Conservation (phyloP, 2,888 invertebrate genomes). For the Boloria euphrosyne region DNA sequence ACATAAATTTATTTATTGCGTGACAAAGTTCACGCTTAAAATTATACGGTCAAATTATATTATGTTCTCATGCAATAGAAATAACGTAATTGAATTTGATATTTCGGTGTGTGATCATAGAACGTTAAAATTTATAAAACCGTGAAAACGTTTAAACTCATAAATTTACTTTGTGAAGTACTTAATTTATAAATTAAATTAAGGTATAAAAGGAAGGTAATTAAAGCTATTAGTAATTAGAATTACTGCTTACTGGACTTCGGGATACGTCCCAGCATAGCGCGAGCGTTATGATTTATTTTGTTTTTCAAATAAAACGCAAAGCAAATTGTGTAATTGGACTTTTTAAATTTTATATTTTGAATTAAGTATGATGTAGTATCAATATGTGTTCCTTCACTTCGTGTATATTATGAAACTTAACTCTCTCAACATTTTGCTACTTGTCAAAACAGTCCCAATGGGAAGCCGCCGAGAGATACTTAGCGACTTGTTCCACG, state of each 20-base stretch:
- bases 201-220: no score
- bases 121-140: no score
- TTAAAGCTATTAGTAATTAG: no score
- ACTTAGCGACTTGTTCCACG: slow-evolving; percentile 49
- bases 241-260: no score
- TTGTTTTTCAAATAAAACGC: no score
- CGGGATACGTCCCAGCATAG: no score
- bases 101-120: slow-evolving; percentile 26
- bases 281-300: no score
- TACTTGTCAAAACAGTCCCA: slow-evolving; percentile 45
- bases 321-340: no score
- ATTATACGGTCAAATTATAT: slow-evolving; percentile 33
- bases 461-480: slow-evolving; percentile 46
- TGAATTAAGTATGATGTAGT: background rate
- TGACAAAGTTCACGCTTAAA: slow-evolving; percentile 33
- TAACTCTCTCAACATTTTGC: slow-evolving; percentile 23
- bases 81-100: slow-evolving; percentile 35
- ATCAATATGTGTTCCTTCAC: slow-evolving; percentile 4
- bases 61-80: slow-evolving; percentile 35
- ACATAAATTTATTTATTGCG: slow-evolving; percentile 40
- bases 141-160: no score
- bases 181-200: no score
- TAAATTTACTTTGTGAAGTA: no score
- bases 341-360: no score
- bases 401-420: slow-evolving; percentile 22